These are phyloP conservation scores for Seriola quinqueradiata DNA, from an alignment of 2,113 vertebrate species.

Conservation along the genomic window DNA sequence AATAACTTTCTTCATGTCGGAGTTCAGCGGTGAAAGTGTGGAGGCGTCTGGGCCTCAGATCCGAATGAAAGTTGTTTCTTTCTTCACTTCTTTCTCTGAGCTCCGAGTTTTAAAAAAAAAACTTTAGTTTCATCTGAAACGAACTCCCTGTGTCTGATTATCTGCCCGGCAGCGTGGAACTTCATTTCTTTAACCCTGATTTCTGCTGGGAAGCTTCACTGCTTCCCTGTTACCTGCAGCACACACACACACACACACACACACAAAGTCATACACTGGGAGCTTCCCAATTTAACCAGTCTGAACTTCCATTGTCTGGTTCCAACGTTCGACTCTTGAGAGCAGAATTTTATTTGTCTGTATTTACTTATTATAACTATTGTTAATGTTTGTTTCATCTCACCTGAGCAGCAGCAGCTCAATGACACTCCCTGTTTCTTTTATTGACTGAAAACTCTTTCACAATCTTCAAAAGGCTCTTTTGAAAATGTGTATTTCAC, in stretches of 20 bases:
- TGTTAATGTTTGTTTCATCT: background rate
- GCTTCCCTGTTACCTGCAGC: conserved; percentile 20
- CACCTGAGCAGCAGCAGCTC: conserved; percentile 1
- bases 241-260: too few relatives aligned
- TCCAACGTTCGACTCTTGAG: background rate
- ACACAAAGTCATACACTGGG: background rate
- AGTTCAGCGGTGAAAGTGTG: background rate
- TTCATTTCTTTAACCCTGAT: conserved; percentile 68
- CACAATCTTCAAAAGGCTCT: conserved; percentile 7
- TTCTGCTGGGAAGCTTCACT: conserved; percentile 66
- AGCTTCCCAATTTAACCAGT: background rate
- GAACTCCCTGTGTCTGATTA: conserved; percentile 57
- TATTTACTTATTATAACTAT: background rate
- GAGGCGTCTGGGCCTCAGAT: background rate
- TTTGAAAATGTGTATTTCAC: background rate
- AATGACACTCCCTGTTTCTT: background rate
- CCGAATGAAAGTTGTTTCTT: conserved; percentile 1
- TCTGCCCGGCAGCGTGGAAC: conserved; percentile 65
- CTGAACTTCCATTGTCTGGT: background rate
- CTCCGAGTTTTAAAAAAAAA: conserved; percentile 16
- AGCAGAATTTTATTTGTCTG: background rate
- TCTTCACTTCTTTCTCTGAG: conserved; percentile 33
- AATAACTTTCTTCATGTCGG: background rate
- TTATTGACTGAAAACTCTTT: background rate
- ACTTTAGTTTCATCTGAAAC: conserved; percentile 46